Evolutionary conservation across 23 tunicate genomes (phyloP), one percentile per base, ranked within the genome.

Genomic region (Ascidia mentula): DNA sequence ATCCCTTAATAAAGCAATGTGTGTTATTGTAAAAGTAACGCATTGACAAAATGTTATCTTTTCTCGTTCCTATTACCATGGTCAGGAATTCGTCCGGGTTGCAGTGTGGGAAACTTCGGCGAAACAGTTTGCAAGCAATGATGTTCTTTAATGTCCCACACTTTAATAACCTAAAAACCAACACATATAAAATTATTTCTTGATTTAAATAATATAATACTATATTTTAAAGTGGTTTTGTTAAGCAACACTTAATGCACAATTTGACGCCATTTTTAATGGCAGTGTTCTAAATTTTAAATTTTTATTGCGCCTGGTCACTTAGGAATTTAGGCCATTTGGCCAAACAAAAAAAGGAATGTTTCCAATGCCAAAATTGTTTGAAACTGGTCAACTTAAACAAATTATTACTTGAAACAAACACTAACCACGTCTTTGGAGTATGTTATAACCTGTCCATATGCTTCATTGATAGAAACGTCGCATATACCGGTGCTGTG

Each of bases 401-500:
- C 7, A 53, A 9, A 53, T 6, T 53, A 42, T 5, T 1, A 53
- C 7, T 5, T 5, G 24, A 53, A 5, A 53, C 13, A 9, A 69
- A 30, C 17, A 26, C 86, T 82, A 38, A 93, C 98, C 84, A 72
- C 98, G 59, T 93, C 93, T 77, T 93, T 93, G 0, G 98, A 93
- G 59, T 93, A 93, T 17, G 94, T 84, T 17, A 93, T 83, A 37
- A 93, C 84, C 65, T 93, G 98, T 26, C 79, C 80, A 78, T 72
- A 85, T 28, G 81, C 83, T 46, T 77, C 81, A 84, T 88, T 93
- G 38, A 93, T 82, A 0, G 71, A 73, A 26, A 93, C 98, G 45
- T 93, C 98, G 53, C 98, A 93, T 35, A 93, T 93, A 20, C 98
- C 98, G 0, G 98, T 93, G 75, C 85, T 85, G 77, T 93, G 98